Evolutionary conservation across 2,113 vertebrate species (phyloP).

Genomic region (Ceratotherium simum): DNA sequence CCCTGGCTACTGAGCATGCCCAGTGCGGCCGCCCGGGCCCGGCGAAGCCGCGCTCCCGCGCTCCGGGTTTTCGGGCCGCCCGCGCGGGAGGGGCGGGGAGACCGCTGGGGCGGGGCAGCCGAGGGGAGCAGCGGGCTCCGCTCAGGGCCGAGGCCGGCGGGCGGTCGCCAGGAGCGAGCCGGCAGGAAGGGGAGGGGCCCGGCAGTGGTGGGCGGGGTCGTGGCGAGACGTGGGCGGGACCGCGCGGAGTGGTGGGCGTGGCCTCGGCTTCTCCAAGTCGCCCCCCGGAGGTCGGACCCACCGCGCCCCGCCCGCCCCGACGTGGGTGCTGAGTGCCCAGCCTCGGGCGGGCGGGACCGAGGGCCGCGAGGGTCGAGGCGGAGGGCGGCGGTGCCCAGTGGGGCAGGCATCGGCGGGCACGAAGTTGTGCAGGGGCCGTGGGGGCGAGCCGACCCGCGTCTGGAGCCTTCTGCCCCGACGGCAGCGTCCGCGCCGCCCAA

Average conservation of each 20-base stretch:
- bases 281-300: background rate
- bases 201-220: background rate
- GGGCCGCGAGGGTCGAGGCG: background rate
- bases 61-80: conserved; percentile 82
- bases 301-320: background rate
- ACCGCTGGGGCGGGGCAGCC: conserved; percentile 64
- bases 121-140: conserved; percentile 17
- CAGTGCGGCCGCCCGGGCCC: conserved; percentile 73
- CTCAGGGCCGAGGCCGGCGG: conserved; percentile 47
- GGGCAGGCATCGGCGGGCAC: background rate
- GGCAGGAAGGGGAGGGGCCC: conserved; percentile 66
- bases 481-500: background rate
- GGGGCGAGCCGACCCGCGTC: no score
- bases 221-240: background rate
- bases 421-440: background rate
- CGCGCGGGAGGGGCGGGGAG: conserved; percentile 73
- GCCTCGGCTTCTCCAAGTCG: background rate
- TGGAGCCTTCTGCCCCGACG: conserved; percentile 56
- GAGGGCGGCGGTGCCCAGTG: background rate
- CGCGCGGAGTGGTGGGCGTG: background rate
- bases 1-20: conserved; percentile 81
- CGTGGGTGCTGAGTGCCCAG: background rate
- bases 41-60: conserved; percentile 60
- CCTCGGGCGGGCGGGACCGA: background rate
- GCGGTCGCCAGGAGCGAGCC: background rate